phyloP scores from a whole-genome alignment of 2,797 vertebrate genomes.

The Tolypeutes matacus region DNA sequence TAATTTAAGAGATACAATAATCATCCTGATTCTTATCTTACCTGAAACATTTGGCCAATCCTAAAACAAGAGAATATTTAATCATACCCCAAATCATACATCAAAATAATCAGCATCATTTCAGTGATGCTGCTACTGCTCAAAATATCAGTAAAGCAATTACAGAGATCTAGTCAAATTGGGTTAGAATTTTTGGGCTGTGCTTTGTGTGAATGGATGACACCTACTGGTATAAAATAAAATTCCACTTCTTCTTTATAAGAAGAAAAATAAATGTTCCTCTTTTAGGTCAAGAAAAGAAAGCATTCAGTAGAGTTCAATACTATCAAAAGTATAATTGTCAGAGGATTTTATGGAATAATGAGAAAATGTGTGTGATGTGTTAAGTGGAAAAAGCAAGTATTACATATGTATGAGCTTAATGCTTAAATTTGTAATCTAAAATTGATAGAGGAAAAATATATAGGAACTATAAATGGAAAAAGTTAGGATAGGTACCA shows the following conservation, averaged over 20 bases:
- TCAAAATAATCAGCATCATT: background rate
- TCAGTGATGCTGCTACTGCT: background rate
- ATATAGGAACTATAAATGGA: background rate
- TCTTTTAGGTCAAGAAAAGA: background rate
- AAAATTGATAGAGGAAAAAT: background rate
- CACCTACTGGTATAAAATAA: constrained; percentile 80
- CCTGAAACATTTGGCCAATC: background rate
- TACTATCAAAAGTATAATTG: background rate
- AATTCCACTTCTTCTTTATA: constrained; percentile 54
- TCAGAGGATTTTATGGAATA: background rate
- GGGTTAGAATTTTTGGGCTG: background rate
- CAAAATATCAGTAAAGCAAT: background rate
- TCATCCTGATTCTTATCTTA: constrained; percentile 7
- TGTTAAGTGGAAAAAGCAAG: background rate
- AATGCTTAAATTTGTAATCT: background rate
- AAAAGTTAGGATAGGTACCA: background rate
- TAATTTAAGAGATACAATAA: constrained; percentile 11
- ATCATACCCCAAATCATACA: background rate
- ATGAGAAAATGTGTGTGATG: background rate
- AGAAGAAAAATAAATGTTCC: background rate
- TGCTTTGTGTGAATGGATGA: constrained; percentile 72
- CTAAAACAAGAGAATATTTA: constrained; percentile 19
- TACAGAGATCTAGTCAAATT: constrained; percentile 30
- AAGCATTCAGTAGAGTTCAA: background rate
- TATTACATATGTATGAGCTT: background rate